phyloP scores from a whole-genome alignment of 2,113 vertebrate species.

The Calyptomena viridis region DNA sequence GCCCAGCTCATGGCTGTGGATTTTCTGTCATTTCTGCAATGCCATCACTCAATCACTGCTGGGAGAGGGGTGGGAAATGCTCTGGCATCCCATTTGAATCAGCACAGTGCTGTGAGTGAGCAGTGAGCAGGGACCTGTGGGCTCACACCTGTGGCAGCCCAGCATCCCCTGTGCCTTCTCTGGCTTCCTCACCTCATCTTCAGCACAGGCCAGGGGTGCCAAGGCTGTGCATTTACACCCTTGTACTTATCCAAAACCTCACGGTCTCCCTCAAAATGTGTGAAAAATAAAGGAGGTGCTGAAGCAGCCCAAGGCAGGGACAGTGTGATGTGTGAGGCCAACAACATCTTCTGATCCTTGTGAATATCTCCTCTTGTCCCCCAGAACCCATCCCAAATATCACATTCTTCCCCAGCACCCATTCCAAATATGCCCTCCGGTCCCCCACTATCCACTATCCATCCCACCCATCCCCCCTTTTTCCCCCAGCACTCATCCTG shows the following conservation, averaged over 20 bases:
- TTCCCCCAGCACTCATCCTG: background rate
- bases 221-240: background rate
- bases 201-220: background rate
- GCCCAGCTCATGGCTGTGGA: background rate
- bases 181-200: background rate
- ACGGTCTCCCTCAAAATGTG: background rate
- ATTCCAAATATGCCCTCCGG: too few relatives aligned
- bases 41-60: accelerated
- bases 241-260: background rate
- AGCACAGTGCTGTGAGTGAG: background rate
- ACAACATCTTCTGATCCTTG: background rate
- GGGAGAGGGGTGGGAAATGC: background rate
- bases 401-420: background rate
- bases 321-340: accelerated
- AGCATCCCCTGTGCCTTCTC: background rate
- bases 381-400: background rate
- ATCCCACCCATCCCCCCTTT: background rate
- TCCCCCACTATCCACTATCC: background rate
- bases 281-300: background rate
- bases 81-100: background rate
- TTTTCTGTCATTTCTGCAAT: background rate
- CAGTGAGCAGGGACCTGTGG: accelerated
- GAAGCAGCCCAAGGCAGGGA: background rate
- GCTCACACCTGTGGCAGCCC: background rate
- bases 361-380: background rate